A percentile compares a stretch with the other conserved stretches of the same genome.
Conservation (phyloP, 1,140 invertebrate genomes). For the honey bee (Apis mellifera) region Amel_HAv3.1 CM009939.2:2281001-2281500, state of each 20-base stretch:
- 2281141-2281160: background rate
- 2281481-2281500: conserved; percentile 54
- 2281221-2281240: conserved; percentile 41
- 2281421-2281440: conserved; percentile 48
- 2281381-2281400: conserved; percentile 15
- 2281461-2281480: conserved; percentile 28
- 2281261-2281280: background rate
- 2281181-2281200: background rate
- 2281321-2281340: conserved; percentile 21
- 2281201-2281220: conserved; percentile 29
- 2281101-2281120: no score
- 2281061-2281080: no score
- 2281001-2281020: no score
- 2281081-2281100: no score
- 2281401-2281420: conserved; percentile 47
- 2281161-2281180: background rate
- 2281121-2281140: no score
- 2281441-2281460: conserved; percentile 48
- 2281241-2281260: background rate
- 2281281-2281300: conserved; percentile 3
- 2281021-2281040: no score
- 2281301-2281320: conserved; percentile 22
- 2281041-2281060: no score
- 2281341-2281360: conserved; percentile 31
- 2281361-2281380: background rate